Conservation (phyloP, 2,888 invertebrate species). For the Acanthoscelides obtectus region DNA sequence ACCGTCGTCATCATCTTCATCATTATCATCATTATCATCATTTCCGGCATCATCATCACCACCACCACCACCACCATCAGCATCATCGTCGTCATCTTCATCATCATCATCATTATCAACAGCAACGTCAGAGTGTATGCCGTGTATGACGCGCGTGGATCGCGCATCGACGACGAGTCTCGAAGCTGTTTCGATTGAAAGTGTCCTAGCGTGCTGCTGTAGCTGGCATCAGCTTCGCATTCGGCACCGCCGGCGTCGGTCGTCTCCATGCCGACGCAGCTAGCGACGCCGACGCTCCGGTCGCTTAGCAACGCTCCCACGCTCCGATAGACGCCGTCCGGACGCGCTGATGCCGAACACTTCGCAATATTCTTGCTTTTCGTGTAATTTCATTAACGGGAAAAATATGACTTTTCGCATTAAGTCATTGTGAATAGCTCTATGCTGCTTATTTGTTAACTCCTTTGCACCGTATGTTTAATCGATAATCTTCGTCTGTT, state of each 20-base stretch:
- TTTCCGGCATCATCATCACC: too few relatives aligned
- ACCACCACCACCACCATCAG: too few relatives aligned
- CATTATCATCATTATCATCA: too few relatives aligned
- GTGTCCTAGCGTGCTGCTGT: neutral
- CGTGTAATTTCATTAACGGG: too few relatives aligned
- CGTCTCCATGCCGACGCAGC: conserved; percentile 26
- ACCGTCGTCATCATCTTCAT: too few relatives aligned
- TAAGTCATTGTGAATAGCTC: too few relatives aligned
- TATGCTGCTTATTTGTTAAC: too few relatives aligned
- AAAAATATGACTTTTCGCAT: too few relatives aligned
- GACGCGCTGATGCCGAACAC: neutral
- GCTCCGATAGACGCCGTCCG: conserved; percentile 7
- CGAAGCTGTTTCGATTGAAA: conserved; percentile 16
- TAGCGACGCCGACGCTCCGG: conserved; percentile 34
- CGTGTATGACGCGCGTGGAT: neutral
- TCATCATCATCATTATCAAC: neutral
- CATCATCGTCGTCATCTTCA: too few relatives aligned
- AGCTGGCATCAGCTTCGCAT: conserved; percentile 33
- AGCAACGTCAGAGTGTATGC: neutral
- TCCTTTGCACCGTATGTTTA: too few relatives aligned
- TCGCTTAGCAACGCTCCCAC: conserved; percentile 22
- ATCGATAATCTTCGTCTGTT: too few relatives aligned
- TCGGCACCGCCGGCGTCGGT: conserved; percentile 53
- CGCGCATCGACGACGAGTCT: neutral
- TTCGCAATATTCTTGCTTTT: neutral